phyloP scores from a whole-genome alignment of 1,140 invertebrate species.

The Cataglyphis hispanica region DNA sequence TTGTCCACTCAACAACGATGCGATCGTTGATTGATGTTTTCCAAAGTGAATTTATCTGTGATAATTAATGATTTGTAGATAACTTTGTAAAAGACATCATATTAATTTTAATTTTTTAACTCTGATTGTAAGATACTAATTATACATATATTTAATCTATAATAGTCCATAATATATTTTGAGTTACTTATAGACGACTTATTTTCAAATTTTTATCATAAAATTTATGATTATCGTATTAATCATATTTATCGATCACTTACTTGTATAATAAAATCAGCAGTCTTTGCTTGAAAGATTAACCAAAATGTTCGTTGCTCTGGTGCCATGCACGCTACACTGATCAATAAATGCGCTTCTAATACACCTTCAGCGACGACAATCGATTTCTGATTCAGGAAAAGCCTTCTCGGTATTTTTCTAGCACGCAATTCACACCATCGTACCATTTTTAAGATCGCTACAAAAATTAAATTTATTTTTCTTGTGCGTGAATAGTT shows the following conservation, averaged over 20 bases:
- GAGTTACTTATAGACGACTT: not conserved
- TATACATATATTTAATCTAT: conserved; percentile 1
- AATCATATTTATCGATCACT: not conserved
- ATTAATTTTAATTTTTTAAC: not conserved
- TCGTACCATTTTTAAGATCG: conserved; percentile 50
- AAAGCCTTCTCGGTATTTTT: conserved; percentile 72
- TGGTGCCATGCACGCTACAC: conserved; percentile 66
- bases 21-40: conserved; percentile 58
- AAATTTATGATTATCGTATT: not conserved
- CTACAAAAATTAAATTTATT: conserved; percentile 46
- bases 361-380: conserved; percentile 29
- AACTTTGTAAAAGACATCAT: not conserved
- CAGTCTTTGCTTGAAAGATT: conserved; percentile 69
- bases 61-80: not conserved
- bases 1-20: conserved; percentile 54
- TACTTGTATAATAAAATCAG: conserved; percentile 75
- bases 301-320: conserved; percentile 66
- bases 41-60: conserved; percentile 70
- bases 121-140: not conserved
- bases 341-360: conserved; percentile 59
- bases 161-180: not conserved
- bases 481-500: not conserved
- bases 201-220: not conserved
- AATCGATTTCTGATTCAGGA: conserved; percentile 69
- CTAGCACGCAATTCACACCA: conserved; percentile 69